Conservation (phyloP, 2,797 vertebrate species). For the Gymnodraco acuticeps region DNA sequence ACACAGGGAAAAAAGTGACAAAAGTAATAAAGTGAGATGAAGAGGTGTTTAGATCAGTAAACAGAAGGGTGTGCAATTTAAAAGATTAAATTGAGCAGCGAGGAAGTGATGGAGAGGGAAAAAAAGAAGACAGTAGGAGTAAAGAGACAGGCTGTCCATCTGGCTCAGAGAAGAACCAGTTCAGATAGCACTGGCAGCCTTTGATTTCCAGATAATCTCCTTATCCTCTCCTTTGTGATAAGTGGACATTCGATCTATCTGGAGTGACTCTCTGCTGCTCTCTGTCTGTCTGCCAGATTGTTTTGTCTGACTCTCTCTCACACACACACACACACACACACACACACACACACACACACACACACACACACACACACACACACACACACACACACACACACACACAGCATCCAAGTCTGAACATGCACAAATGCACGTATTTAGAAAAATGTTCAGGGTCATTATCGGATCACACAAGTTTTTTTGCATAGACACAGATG, state of each 20-base stretch:
- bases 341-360: slow-evolving; percentile 30
- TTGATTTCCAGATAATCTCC: slow-evolving; percentile 80
- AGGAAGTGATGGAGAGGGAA: not conserved
- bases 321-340: slow-evolving; percentile 26
- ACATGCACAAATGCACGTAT: not conserved
- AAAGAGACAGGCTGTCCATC: slow-evolving; percentile 42
- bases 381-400: slow-evolving; percentile 15
- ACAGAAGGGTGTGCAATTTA: not conserved
- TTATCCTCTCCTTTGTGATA: slow-evolving; percentile 81
- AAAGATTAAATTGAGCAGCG: not conserved
- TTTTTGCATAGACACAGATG: slow-evolving; percentile 13
- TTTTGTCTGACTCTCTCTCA: slow-evolving; percentile 36
- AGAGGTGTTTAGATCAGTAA: not conserved
- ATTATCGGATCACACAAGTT: slow-evolving; percentile 6
- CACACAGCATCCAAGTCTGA: not conserved
- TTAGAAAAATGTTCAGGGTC: slow-evolving; percentile 5
- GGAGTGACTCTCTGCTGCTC: slow-evolving; percentile 67
- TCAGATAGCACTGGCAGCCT: slow-evolving; percentile 62
- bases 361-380: slow-evolving; percentile 24
- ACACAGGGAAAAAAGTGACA: not conserved
- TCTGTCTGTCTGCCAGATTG: slow-evolving; percentile 70
- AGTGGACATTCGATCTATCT: slow-evolving; percentile 81
- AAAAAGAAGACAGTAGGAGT: slow-evolving; percentile 10
- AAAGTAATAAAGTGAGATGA: not conserved
- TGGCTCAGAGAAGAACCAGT: slow-evolving; percentile 60